A percentile compares a stretch with the other conserved stretches of the same genome.
Conservation (phyloP, 1,140 invertebrate species). For the Mizuhopecten yessoensis region DNA sequence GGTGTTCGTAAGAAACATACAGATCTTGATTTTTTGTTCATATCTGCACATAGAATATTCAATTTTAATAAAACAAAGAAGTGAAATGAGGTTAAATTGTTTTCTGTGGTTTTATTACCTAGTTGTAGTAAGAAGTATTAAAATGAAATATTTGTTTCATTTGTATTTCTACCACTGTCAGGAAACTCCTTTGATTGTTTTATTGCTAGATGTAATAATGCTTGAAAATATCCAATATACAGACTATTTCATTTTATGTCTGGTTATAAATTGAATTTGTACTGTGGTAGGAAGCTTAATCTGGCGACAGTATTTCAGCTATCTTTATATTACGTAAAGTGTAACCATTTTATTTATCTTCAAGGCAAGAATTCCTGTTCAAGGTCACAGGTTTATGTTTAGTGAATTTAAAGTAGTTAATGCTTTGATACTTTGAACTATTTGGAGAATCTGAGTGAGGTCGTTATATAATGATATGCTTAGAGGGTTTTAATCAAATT, state of each 20-base stretch:
- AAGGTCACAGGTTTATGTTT: no score
- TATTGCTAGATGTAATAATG: background rate
- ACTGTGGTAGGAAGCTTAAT: background rate
- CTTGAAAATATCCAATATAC: background rate
- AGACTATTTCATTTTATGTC: background rate
- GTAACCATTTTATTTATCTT: no score
- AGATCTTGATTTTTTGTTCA: background rate
- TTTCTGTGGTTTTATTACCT: background rate
- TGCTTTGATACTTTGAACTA: no score
- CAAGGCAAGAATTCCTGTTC: no score
- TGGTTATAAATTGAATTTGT: slow-evolving; percentile 7
- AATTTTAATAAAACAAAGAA: no score
- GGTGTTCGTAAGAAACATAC: no score
- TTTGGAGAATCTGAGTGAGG: no score
- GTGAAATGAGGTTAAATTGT: background rate
- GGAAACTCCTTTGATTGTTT: background rate
- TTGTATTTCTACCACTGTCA: background rate
- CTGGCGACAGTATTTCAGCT: no score
- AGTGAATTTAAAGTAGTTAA: no score
- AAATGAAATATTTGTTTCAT: background rate
- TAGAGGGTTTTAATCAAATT: no score
- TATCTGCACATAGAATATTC: background rate
- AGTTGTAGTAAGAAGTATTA: background rate
- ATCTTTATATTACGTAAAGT: no score
- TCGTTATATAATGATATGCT: no score